A percentile compares a stretch with the other conserved stretches of the same genome.
Evolutionary conservation across 1,140 invertebrate genomes (phyloP).

Genomic region (Tribolium castaneum): DNA sequence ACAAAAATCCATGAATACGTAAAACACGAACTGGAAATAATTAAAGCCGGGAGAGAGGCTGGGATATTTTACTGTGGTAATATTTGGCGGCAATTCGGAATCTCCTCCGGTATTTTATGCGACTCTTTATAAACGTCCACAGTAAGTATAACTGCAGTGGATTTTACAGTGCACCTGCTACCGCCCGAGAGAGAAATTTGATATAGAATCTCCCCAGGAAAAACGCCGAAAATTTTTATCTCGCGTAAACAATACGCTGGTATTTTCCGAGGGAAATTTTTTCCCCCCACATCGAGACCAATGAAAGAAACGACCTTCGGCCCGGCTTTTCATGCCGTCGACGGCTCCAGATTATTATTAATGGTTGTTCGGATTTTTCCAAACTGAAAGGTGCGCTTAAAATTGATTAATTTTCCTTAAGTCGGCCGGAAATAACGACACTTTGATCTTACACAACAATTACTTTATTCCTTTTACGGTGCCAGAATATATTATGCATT

Average conservation of each 20-base stretch:
- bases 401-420: conserved; percentile 14
- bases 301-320: conserved; percentile 1
- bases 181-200: conserved; percentile 3
- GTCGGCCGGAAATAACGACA: neutral
- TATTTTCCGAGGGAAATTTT: neutral
- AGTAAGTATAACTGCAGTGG: conserved; percentile 28
- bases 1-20: neutral
- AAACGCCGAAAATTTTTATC: conserved; percentile 14
- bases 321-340: neutral
- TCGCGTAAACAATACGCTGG: neutral
- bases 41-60: neutral
- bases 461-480: neutral
- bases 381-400: conserved; percentile 13
- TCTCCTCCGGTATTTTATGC: conserved; percentile 17
- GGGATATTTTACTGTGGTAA: conserved; percentile 10
- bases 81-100: conserved; percentile 13
- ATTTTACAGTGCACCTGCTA: conserved; percentile 31
- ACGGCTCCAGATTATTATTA: conserved; percentile 14
- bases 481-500: neutral
- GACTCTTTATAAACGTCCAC: conserved; percentile 27
- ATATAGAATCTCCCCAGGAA: neutral
- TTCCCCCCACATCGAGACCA: neutral
- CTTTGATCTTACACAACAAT: neutral
- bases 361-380: conserved; percentile 23
- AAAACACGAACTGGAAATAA: conserved; percentile 15